A percentile compares a stretch with the other conserved stretches of the same genome.
Evolutionary conservation across 37 sponge, comb jelly and placozoan genomes (phyloP).

Genomic region (Cladorhizidae sp.): DNA sequence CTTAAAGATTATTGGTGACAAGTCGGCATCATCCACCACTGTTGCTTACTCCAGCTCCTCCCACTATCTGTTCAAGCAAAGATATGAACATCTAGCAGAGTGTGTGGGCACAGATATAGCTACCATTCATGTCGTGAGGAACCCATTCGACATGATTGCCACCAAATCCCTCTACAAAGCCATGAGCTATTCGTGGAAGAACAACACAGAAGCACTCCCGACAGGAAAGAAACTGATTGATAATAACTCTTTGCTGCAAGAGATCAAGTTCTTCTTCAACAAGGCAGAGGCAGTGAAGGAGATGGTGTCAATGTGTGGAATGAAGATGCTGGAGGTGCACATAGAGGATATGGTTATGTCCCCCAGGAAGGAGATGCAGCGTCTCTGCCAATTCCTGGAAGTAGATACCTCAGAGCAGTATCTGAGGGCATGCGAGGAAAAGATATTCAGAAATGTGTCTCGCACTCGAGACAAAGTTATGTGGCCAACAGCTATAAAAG

Average conservation of each 20-base stretch:
- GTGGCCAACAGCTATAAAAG: slow-evolving; percentile 21
- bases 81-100: not conserved
- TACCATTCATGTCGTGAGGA: slow-evolving; percentile 42
- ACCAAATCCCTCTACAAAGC: slow-evolving; percentile 9
- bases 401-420: slow-evolving; percentile 12
- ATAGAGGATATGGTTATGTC: slow-evolving; percentile 1
- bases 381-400: slow-evolving; percentile 8
- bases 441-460: slow-evolving; percentile 6
- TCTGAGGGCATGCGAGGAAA: slow-evolving; percentile 6
- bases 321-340: slow-evolving; percentile 24
- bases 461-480: slow-evolving; percentile 12
- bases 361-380: not conserved
- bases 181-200: not conserved
- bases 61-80: not conserved
- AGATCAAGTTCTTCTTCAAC: not conserved
- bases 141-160: slow-evolving; percentile 55
- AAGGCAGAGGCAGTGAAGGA: not conserved
- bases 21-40: slow-evolving; percentile 12
- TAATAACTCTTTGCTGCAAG: not conserved
- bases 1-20: slow-evolving; percentile 52
- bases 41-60: not conserved
- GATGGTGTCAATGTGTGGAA: slow-evolving; percentile 3
- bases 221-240: not conserved
- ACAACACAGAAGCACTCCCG: not conserved
- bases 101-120: not conserved